phyloP scores from a whole-genome alignment of 64 coral and sea anemone species.

The Platygyra sinensis region DNA sequence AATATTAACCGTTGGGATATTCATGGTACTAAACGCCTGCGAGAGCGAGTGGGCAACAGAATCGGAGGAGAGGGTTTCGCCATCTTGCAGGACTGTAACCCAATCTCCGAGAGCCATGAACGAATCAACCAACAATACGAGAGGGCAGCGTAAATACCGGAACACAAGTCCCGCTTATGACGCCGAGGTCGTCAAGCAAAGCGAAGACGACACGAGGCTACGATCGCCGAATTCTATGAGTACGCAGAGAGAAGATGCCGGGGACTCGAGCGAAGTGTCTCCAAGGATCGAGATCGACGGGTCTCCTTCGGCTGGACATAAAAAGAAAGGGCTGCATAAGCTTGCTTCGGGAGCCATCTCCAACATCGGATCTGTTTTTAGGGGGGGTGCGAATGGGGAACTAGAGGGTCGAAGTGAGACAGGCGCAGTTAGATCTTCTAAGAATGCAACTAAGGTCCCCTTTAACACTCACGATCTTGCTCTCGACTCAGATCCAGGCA shows the following conservation, averaged over 20 bases:
- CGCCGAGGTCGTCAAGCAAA: slow-evolving; percentile 5
- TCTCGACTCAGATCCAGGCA: slow-evolving; percentile 64
- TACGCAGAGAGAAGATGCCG: background rate
- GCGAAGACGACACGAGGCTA: slow-evolving; percentile 1
- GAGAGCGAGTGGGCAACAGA: slow-evolving; percentile 9
- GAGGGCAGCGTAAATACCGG: slow-evolving; percentile 65
- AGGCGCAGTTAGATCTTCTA: background rate
- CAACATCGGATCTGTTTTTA: slow-evolving; percentile 61
- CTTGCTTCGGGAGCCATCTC: slow-evolving; percentile 54
- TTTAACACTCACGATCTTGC: slow-evolving; percentile 21
- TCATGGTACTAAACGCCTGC: slow-evolving; percentile 50
- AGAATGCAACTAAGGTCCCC: background rate
- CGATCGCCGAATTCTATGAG: slow-evolving; percentile 32
- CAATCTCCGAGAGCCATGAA: slow-evolving; percentile 82
- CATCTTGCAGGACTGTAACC: slow-evolving; percentile 71
- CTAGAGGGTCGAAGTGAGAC: slow-evolving; percentile 32
- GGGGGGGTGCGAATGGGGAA: slow-evolving; percentile 16
- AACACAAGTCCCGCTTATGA: slow-evolving; percentile 54
- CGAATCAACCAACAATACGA: slow-evolving; percentile 25
- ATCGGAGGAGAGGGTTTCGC: slow-evolving; percentile 59
- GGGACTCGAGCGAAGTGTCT: slow-evolving; percentile 37
- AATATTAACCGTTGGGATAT: slow-evolving; percentile 19
- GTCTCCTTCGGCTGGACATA: slow-evolving; percentile 41
- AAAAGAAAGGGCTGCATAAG: slow-evolving; percentile 68
- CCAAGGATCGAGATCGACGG: slow-evolving; percentile 14